phyloP scores from a whole-genome alignment of 1,140 invertebrate genomes.

The Paralvinella palmiformis region DNA sequence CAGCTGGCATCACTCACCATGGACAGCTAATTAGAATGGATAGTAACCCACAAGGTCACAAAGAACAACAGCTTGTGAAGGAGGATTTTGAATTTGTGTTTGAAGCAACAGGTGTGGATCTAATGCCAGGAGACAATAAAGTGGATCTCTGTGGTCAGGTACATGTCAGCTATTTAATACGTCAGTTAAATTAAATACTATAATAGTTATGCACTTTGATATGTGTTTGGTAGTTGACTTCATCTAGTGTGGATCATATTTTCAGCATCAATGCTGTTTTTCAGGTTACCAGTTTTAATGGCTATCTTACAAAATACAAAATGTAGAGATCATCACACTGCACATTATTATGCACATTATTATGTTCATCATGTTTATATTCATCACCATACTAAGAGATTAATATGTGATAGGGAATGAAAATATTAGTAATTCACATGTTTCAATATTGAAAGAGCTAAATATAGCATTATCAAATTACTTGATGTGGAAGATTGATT shows the following conservation, averaged over 20 bases:
- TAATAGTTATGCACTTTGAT: slow-evolving; percentile 9
- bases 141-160: slow-evolving; percentile 58
- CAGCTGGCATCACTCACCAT: slow-evolving; percentile 41
- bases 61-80: slow-evolving; percentile 39
- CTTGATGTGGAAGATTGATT: no score
- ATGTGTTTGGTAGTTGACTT: slow-evolving; percentile 18
- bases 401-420: no score
- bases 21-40: slow-evolving; percentile 30
- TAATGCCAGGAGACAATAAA: slow-evolving; percentile 68
- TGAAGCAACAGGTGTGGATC: slow-evolving; percentile 52
- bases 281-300: slow-evolving; percentile 14
- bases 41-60: slow-evolving; percentile 42
- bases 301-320: not conserved
- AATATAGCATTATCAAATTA: no score
- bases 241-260: slow-evolving; percentile 30
- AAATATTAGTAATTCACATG: no score
- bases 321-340: not conserved
- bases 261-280: slow-evolving; percentile 23
- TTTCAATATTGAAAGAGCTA: no score
- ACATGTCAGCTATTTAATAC: not conserved
- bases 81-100: slow-evolving; percentile 63
- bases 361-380: no score
- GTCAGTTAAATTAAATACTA: slow-evolving; percentile 20
- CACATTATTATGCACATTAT: no score
- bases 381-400: no score